phyloP scores from a whole-genome alignment of 2,888 invertebrate species.

The Xestia rhomboidea region DNA sequence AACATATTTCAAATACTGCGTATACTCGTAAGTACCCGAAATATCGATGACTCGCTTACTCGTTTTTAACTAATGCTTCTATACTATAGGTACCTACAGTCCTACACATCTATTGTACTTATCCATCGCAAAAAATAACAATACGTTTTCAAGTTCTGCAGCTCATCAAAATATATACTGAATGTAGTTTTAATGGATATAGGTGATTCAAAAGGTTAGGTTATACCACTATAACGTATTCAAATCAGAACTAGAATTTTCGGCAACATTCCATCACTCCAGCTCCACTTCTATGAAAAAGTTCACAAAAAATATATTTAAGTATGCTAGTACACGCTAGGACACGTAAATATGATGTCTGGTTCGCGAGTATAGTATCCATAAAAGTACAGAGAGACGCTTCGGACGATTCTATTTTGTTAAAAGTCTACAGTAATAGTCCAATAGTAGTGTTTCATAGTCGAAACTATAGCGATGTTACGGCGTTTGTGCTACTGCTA shows the following conservation, averaged over 20 bases:
- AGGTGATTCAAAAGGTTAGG: background rate
- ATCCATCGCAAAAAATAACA: conserved; percentile 5
- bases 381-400: too few species aligned
- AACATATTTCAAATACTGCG: conserved; percentile 42
- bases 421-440: too few species aligned
- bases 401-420: too few species aligned
- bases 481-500: conserved; percentile 6
- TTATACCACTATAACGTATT: background rate
- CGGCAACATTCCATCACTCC: background rate
- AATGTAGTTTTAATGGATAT: background rate
- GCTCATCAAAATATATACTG: background rate
- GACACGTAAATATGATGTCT: too few species aligned
- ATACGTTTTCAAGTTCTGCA: conserved; percentile 5
- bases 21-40: conserved; percentile 25
- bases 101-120: background rate
- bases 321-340: too few species aligned
- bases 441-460: background rate
- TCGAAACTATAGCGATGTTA: conserved; percentile 10
- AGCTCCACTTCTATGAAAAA: background rate
- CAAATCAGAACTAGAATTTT: background rate
- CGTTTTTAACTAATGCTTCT: conserved; percentile 21
- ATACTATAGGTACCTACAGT: too few species aligned
- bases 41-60: conserved; percentile 46
- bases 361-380: too few species aligned
- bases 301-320: background rate